Conservation (phyloP, 2,797 vertebrate genomes). For the Propithecus deckenii region DNA sequence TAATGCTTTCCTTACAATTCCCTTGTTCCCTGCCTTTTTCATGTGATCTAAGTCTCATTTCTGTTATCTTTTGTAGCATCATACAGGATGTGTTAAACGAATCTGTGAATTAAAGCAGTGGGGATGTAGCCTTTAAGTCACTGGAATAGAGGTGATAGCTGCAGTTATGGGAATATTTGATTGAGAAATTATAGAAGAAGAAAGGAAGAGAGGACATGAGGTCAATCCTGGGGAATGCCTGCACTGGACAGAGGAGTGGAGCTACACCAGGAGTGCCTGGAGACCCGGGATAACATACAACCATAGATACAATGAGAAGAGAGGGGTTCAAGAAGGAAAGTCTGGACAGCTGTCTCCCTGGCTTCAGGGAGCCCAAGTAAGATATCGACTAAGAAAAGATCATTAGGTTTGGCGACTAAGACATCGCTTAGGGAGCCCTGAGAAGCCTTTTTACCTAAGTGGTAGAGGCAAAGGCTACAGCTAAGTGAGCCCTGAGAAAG, state of each 20-base stretch:
- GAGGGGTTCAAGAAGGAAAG: not conserved
- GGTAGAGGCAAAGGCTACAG: not conserved
- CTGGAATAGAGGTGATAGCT: not conserved
- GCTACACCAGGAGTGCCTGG: accelerated
- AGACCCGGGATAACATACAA: accelerated
- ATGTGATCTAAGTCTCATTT: not conserved
- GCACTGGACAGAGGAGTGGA: not conserved
- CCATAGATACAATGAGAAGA: not conserved
- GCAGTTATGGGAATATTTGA: not conserved
- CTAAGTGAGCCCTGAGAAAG: not conserved
- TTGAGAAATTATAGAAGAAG: not conserved
- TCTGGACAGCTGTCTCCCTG: not conserved
- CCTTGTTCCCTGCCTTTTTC: not conserved
- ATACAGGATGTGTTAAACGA: not conserved
- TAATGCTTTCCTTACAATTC: not conserved
- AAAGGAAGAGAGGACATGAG: not conserved
- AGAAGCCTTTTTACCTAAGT: not conserved
- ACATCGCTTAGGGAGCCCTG: not conserved
- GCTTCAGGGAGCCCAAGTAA: not conserved
- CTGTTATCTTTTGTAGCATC: not conserved
- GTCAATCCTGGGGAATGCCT: no score
- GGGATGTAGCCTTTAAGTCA: not conserved
- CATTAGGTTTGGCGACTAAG: not conserved
- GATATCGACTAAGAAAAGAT: not conserved
- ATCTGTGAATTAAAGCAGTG: not conserved